These are phyloP conservation scores for Pogona vitticeps DNA, from an alignment of 2,113 vertebrate genomes.

Conservation along the genomic window DNA sequence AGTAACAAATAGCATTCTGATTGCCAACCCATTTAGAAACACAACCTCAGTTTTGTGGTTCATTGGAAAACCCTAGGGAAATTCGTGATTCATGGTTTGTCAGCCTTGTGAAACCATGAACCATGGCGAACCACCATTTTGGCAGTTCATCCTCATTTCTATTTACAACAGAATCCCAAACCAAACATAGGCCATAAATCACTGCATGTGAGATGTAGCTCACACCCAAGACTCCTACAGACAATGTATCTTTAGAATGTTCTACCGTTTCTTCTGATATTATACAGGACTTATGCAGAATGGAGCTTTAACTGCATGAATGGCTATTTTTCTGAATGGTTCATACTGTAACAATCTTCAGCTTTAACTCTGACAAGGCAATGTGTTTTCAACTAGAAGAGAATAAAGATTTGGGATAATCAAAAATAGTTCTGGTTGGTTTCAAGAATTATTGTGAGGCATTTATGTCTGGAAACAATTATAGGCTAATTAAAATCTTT, in stretches of 20 bases:
- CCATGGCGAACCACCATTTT: too few species aligned
- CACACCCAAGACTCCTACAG: too few species aligned
- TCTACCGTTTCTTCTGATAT: background rate
- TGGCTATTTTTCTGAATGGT: background rate
- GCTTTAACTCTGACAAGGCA: background rate
- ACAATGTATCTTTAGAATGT: too few species aligned
- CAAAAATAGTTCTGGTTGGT: constrained; percentile 32
- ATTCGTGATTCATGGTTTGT: too few species aligned
- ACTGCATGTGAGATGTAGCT: too few species aligned
- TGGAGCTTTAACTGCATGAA: background rate
- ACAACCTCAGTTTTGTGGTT: background rate
- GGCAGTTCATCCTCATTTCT: too few species aligned
- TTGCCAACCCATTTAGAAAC: background rate
- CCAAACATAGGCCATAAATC: too few species aligned
- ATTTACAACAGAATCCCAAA: too few species aligned
- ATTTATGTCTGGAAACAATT: constrained; percentile 56
- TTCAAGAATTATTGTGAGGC: constrained; percentile 12
- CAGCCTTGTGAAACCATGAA: too few species aligned
- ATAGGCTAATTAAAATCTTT: constrained; percentile 39
- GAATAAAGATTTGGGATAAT: background rate
- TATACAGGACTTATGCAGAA: background rate
- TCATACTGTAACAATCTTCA: constrained; percentile 4
- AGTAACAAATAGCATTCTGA: background rate
- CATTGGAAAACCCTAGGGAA: too few species aligned
- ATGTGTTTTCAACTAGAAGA: background rate